Conservation (phyloP, 2,797 vertebrate genomes). For the Cryptoprocta ferox region DNA sequence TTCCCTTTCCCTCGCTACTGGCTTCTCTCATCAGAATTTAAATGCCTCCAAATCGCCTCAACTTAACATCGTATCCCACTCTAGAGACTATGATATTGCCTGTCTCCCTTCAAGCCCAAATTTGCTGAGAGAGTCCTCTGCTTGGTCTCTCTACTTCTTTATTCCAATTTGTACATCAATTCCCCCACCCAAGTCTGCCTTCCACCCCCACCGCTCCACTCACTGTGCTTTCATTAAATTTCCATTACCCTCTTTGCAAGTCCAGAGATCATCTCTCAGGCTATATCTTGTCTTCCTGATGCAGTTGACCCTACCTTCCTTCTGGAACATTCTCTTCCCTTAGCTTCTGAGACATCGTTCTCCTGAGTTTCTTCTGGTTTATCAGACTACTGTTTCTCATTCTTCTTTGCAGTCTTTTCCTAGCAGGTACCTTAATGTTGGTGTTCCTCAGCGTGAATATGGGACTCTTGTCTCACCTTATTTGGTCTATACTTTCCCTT, state of each 20-base stretch:
- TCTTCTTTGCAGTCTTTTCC: background rate
- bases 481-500: background rate
- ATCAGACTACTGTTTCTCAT: background rate
- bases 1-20: background rate
- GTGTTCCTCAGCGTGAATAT: background rate
- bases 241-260: background rate
- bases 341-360: conserved; percentile 20
- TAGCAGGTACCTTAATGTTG: background rate
- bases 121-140: background rate
- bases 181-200: background rate
- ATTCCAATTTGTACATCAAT: background rate
- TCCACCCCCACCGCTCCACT: background rate
- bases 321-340: conserved; percentile 31
- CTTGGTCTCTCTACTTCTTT: background rate
- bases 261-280: background rate
- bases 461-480: background rate
- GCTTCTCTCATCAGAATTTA: background rate
- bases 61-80: background rate
- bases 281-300: background rate
- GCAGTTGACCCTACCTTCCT: background rate
- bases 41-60: background rate
- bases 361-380: background rate
- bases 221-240: background rate
- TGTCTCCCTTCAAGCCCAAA: conserved; percentile 38
- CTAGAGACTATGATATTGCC: background rate